Evolutionary conservation across 1,140 invertebrate species (phyloP).

Genomic region (Bathynomus jamesi): DNA sequence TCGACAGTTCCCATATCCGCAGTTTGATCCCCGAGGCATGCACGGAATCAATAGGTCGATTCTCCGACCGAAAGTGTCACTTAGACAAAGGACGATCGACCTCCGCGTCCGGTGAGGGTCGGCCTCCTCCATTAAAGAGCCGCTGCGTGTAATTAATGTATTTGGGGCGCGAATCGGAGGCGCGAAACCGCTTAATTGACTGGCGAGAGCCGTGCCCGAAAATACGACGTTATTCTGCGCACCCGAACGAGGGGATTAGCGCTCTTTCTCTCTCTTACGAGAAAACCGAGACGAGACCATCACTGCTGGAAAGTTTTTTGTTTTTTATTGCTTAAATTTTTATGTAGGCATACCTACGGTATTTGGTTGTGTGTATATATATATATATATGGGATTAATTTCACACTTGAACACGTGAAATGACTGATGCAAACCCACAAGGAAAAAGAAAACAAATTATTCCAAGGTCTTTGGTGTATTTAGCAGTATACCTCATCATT

Average conservation of each 20-base stretch:
- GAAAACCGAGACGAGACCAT: too few relatives aligned
- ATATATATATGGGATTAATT: too few relatives aligned
- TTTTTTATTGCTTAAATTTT: too few relatives aligned
- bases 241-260: not conserved
- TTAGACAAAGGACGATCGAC: not conserved
- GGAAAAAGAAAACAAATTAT: too few relatives aligned
- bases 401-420: too few relatives aligned
- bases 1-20: not conserved
- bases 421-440: too few relatives aligned
- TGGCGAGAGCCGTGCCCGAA: not conserved
- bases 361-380: too few relatives aligned
- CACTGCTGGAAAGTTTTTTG: too few relatives aligned
- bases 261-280: too few relatives aligned
- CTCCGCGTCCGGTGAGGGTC: not conserved
- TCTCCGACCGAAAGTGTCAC: not conserved
- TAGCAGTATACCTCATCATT: too few relatives aligned
- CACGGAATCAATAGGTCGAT: not conserved
- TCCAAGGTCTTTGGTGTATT: too few relatives aligned
- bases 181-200: not conserved
- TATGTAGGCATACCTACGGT: too few relatives aligned
- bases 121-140: not conserved
- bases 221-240: not conserved
- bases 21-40: not conserved
- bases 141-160: not conserved
- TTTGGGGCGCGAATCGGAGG: not conserved